phyloP scores from a whole-genome alignment of 2,888 invertebrate species.

The Andrena praecox region DNA sequence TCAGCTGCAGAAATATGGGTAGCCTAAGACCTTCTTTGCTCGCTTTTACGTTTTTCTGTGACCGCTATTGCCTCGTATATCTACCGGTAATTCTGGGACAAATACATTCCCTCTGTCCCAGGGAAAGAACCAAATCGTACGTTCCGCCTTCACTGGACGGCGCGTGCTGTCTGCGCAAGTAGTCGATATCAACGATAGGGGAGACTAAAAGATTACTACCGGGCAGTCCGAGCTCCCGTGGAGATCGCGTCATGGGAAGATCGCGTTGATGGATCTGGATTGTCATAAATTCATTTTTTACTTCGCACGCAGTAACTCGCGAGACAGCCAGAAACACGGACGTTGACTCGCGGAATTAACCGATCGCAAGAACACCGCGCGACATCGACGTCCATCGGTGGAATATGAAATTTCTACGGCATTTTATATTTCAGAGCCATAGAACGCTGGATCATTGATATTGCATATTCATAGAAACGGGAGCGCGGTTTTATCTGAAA shows the following conservation, averaged over 20 bases:
- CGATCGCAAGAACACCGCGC: constrained; percentile 9
- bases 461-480: constrained; percentile 24
- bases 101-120: constrained; percentile 18
- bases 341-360: constrained; percentile 40
- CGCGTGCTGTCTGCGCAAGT: neutral
- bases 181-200: constrained; percentile 31
- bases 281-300: neutral
- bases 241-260: constrained; percentile 9
- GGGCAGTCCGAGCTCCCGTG: constrained; percentile 9
- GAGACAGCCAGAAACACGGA: neutral
- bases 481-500: neutral
- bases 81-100: neutral
- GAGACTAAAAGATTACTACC: neutral
- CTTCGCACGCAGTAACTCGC: neutral
- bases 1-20: constrained; percentile 4
- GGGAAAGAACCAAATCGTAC: neutral
- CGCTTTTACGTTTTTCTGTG: neutral
- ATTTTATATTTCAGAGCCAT: neutral
- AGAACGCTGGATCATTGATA: neutral
- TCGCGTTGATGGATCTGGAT: constrained; percentile 2
- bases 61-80: neutral
- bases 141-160: neutral
- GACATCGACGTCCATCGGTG: constrained; percentile 9
- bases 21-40: neutral
- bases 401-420: constrained; percentile 26